phyloP scores from a whole-genome alignment of 2,113 vertebrate genomes.

The Phocoena phocoena region DNA sequence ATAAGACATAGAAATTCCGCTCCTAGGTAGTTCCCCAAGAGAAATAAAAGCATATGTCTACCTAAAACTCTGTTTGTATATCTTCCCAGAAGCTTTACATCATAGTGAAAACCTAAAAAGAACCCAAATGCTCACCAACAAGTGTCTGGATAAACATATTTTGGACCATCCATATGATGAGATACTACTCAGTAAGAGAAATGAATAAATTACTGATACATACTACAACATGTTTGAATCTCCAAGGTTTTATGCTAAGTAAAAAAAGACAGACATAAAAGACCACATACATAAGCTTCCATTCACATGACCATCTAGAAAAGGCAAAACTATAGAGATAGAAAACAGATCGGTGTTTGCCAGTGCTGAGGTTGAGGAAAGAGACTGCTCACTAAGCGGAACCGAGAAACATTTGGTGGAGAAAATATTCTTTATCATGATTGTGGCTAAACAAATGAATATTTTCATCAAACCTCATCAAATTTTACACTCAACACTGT shows the following conservation, averaged over 20 bases:
- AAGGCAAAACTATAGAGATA: background rate
- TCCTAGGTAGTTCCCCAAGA: background rate
- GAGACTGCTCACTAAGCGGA: background rate
- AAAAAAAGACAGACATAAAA: background rate
- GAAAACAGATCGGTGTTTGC: background rate
- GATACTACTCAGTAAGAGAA: background rate
- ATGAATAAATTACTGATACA: rapidly evolving
- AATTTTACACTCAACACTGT: background rate
- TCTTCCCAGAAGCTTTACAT: background rate
- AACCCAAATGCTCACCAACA: background rate
- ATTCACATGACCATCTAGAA: background rate
- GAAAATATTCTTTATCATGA: background rate
- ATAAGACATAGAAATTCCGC: background rate
- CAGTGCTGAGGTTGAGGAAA: too few species aligned
- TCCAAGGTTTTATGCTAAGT: background rate
- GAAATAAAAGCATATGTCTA: background rate
- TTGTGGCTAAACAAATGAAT: background rate
- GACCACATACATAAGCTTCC: rapidly evolving
- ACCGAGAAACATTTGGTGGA: background rate
- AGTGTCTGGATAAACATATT: background rate
- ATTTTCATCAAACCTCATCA: background rate
- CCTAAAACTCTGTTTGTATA: background rate
- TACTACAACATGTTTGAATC: background rate
- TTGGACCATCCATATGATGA: background rate
- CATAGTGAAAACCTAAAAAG: background rate